These are phyloP conservation scores for Gonatopus flavifemur DNA, from an alignment of 1,140 invertebrate genomes.

Conservation along the genomic window DNA sequence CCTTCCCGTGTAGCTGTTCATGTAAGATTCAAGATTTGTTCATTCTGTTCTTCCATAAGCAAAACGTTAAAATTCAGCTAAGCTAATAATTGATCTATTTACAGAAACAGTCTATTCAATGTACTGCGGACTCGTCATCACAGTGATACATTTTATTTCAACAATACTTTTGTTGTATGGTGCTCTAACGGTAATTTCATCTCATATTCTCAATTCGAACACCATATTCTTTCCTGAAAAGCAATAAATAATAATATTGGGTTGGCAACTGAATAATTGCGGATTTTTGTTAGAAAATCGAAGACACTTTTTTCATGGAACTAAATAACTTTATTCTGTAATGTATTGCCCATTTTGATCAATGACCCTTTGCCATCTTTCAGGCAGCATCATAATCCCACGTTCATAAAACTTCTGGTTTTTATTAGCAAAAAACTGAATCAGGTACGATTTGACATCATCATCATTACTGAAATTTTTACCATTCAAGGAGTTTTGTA, in stretches of 20 bases:
- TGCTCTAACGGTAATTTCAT: constrained; percentile 50
- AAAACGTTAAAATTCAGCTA: not conserved
- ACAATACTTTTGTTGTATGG: constrained; percentile 55
- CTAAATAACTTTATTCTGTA: too few species aligned
- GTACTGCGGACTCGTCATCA: constrained; percentile 54
- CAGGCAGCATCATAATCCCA: too few species aligned
- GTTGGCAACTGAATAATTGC: too few species aligned
- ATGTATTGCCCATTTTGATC: too few species aligned
- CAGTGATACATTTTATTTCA: constrained; percentile 53
- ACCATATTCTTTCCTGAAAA: not conserved
- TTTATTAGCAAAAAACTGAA: too few species aligned
- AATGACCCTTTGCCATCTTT: too few species aligned
- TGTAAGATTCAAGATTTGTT: constrained; percentile 4
- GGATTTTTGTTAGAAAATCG: too few species aligned
- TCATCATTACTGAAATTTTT: too few species aligned
- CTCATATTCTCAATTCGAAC: not conserved
- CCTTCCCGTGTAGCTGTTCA: not conserved
- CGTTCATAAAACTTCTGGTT: too few species aligned
- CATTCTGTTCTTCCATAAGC: not conserved
- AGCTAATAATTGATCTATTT: constrained; percentile 7
- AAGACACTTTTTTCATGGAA: too few species aligned
- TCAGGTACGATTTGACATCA: too few species aligned
- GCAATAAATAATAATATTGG: not conserved
- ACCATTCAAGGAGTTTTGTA: too few species aligned
- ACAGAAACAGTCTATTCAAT: constrained; percentile 55